Conservation (phyloP, 2,888 invertebrate species). For the Criorhina ranunculi region DNA sequence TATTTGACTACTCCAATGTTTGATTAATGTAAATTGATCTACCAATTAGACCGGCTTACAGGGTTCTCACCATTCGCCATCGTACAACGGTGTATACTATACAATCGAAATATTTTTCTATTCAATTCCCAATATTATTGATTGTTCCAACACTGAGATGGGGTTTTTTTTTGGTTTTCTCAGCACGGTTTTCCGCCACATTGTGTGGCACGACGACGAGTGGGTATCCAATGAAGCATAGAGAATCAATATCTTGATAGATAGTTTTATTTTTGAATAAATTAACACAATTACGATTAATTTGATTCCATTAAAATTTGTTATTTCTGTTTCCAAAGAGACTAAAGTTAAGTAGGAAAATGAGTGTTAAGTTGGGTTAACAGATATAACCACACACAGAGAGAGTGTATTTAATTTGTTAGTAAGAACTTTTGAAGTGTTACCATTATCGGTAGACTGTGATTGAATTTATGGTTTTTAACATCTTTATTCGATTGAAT, state of each 20-base stretch:
- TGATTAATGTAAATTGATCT: slow-evolving; percentile 10
- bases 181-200: background rate
- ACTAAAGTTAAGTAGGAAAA: slow-evolving; percentile 27
- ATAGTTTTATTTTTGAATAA: slow-evolving; percentile 46
- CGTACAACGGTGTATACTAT: background rate
- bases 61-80: background rate
- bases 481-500: background rate
- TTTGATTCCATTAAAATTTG: slow-evolving; percentile 30
- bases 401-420: slow-evolving; percentile 21
- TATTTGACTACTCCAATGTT: slow-evolving; percentile 2
- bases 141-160: slow-evolving; percentile 1
- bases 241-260: slow-evolving; percentile 44
- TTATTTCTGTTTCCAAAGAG: slow-evolving; percentile 34
- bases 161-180: no score
- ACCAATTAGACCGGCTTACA: slow-evolving; percentile 19
- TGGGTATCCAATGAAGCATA: slow-evolving; percentile 12
- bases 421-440: slow-evolving; percentile 14
- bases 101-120: slow-evolving; percentile 14
- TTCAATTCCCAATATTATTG: slow-evolving; percentile 26
- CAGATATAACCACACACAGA: slow-evolving; percentile 23
- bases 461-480: slow-evolving; percentile 1
- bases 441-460: slow-evolving; percentile 4
- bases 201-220: slow-evolving; percentile 41
- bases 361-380: slow-evolving; percentile 38
- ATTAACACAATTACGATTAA: slow-evolving; percentile 54